phyloP scores from a whole-genome alignment of 2,113 vertebrate species.

The Rhinogobius similis region DNA sequence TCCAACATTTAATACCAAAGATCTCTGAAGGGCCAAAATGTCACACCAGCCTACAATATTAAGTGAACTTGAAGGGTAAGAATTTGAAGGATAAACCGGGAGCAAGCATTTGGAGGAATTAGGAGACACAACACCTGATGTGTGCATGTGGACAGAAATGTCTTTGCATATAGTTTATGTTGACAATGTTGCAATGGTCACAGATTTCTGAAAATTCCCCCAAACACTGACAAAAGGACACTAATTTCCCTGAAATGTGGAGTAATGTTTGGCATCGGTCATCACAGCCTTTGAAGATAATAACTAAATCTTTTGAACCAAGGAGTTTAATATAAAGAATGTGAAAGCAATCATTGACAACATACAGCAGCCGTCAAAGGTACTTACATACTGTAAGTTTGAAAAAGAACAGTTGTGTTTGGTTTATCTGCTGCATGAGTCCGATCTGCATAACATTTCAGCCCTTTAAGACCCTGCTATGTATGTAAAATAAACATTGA shows the following conservation, averaged over 20 bases:
- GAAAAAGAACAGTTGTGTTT: no score
- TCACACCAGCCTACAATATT: not conserved
- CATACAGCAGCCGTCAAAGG: conserved; percentile 1
- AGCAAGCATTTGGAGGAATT: not conserved
- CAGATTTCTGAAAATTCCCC: no score
- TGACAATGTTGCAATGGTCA: no score
- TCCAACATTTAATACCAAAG: not conserved
- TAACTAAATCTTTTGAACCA: not conserved
- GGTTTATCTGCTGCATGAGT: no score
- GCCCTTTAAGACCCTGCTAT: no score
- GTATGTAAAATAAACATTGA: not conserved
- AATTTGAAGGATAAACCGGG: not conserved
- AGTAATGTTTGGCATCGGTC: conserved; percentile 33
- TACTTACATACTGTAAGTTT: not conserved
- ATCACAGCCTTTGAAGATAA: conserved; percentile 22
- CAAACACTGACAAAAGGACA: no score
- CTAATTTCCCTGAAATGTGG: not conserved
- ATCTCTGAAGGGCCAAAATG: no score
- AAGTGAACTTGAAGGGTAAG: no score
- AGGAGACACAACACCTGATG: no score
- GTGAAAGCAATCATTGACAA: conserved; percentile 15
- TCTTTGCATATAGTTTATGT: not conserved
- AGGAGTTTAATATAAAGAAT: conserved; percentile 10
- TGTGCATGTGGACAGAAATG: no score
- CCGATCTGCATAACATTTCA: no score